phyloP scores from a whole-genome alignment of 2,888 invertebrate genomes.

The Leptothorax acervorum region DNA sequence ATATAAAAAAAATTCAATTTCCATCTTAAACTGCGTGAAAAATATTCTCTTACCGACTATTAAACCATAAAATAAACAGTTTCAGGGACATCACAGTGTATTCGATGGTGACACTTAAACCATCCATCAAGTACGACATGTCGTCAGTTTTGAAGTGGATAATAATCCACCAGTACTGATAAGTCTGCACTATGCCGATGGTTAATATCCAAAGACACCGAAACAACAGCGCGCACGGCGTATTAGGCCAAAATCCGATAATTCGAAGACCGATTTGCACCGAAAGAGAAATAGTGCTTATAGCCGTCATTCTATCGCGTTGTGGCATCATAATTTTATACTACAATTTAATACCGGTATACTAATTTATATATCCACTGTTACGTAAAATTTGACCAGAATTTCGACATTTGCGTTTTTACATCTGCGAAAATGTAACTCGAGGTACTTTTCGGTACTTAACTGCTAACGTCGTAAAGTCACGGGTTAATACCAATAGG shows the following conservation, averaged over 20 bases:
- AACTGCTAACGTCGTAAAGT: not conserved
- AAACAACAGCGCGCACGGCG: not conserved
- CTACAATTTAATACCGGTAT: not conserved
- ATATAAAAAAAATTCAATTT: not conserved
- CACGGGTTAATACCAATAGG: not conserved
- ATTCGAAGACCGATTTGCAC: conserved; percentile 56
- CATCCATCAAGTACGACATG: conserved; percentile 49
- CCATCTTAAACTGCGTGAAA: not conserved
- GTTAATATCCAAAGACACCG: conserved; percentile 32
- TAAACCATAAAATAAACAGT: conserved; percentile 51
- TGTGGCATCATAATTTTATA: not conserved
- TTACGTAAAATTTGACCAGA: not conserved
- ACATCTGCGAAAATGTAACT: not conserved
- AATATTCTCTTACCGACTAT: conserved; percentile 52
- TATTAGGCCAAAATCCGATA: conserved; percentile 51
- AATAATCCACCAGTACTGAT: conserved; percentile 50
- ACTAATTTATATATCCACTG: not conserved
- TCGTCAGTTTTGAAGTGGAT: conserved; percentile 14
- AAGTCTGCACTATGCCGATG: conserved; percentile 12
- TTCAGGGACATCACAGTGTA: conserved; percentile 42
- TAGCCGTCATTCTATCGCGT: not conserved
- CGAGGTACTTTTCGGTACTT: not conserved
- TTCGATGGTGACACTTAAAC: conserved; percentile 42
- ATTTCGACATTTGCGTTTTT: not conserved
- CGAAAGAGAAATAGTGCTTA: conserved; percentile 4